Conservation (phyloP, 2,888 invertebrate genomes). For the Conus canariensis region DNA sequence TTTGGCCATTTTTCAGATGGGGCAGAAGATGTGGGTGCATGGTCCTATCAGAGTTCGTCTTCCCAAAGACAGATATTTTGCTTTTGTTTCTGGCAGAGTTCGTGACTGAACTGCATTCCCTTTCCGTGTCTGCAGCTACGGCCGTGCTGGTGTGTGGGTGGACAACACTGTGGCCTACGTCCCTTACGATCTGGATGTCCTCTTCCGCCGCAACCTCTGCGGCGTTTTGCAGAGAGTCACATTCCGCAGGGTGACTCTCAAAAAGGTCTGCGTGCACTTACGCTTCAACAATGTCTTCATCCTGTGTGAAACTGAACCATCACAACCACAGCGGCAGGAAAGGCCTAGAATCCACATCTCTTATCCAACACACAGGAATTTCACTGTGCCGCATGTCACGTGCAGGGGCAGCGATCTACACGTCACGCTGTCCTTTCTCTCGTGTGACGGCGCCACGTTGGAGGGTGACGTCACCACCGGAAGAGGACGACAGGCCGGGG, state of each 20-base stretch:
- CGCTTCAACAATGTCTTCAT: too few relatives aligned
- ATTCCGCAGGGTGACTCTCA: too few relatives aligned
- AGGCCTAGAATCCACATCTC: neutral
- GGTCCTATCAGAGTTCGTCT: too few relatives aligned
- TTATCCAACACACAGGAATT: neutral
- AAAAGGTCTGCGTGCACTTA: too few relatives aligned
- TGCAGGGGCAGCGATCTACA: neutral
- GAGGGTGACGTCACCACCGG: neutral
- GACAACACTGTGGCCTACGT: constrained; percentile 12
- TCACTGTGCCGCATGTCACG: neutral
- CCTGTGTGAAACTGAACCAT: too few relatives aligned
- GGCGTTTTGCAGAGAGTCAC: neutral
- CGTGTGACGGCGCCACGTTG: neutral
- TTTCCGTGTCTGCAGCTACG: neutral
- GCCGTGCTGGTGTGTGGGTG: neutral
- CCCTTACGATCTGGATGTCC: neutral
- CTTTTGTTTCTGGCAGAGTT: too few relatives aligned
- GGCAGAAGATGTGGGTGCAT: too few relatives aligned
- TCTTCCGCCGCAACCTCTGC: neutral
- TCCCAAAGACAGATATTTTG: too few relatives aligned
- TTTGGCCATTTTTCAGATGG: too few relatives aligned
- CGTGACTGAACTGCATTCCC: too few relatives aligned
- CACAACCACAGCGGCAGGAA: too few relatives aligned
- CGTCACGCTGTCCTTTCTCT: neutral
- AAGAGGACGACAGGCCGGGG: neutral